Conservation (phyloP, 2,797 vertebrate genomes). For the Sylvia borin region DNA sequence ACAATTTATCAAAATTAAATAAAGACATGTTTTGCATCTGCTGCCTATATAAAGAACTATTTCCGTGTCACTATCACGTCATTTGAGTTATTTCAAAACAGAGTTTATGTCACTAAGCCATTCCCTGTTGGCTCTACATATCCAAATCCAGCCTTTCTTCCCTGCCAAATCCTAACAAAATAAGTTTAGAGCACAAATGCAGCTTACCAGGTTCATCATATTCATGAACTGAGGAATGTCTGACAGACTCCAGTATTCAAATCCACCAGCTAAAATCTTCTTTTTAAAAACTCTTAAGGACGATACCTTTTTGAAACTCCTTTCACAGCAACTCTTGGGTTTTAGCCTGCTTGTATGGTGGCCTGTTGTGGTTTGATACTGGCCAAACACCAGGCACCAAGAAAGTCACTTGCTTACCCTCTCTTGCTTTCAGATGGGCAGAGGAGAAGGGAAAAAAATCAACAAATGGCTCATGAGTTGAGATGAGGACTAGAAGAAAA, state of each 20-base stretch:
- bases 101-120: background rate
- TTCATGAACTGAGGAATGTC: accelerated
- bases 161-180: background rate
- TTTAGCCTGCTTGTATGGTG: accelerated
- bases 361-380: background rate
- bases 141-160: background rate
- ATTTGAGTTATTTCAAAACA: background rate
- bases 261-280: background rate
- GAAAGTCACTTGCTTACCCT: background rate
- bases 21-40: background rate
- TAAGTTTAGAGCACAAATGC: background rate
- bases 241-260: background rate
- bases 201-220: background rate
- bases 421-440: background rate
- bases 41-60: background rate
- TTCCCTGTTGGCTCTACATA: background rate
- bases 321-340: background rate
- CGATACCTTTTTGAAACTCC: background rate
- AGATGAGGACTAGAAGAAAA: background rate
- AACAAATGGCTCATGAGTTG: background rate
- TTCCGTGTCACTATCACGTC: accelerated
- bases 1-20: background rate
- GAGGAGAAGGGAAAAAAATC: background rate
- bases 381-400: background rate
- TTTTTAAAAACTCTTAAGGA: background rate